Conservation (phyloP, 2,888 invertebrate genomes). For the Drosophila putrida region DNA sequence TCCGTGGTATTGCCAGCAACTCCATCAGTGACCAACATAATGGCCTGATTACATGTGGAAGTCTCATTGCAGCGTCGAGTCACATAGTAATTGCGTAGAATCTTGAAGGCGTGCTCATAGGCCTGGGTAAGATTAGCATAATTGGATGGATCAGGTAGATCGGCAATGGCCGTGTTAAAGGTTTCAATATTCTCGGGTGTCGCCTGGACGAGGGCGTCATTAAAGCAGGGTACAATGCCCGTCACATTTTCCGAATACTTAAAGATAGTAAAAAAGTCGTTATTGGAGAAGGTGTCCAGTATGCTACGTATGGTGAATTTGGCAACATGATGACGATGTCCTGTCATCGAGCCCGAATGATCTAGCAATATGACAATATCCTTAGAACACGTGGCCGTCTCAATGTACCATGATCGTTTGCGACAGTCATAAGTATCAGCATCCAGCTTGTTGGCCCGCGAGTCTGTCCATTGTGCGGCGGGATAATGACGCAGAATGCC, state of each 20-base stretch:
- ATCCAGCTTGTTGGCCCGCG: constrained; percentile 82
- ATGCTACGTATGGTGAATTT: constrained; percentile 94
- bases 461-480: constrained; percentile 89
- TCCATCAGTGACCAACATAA: constrained; percentile 98
- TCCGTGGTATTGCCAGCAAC: constrained; percentile 95
- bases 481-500: constrained; percentile 98
- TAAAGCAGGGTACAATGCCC: constrained; percentile 94
- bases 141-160: constrained; percentile 88
- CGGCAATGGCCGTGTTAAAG: constrained; percentile 90
- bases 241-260: constrained; percentile 91
- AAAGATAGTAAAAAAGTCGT: constrained; percentile 98
- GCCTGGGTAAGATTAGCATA: constrained; percentile 94
- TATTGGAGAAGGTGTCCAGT: constrained; percentile 97
- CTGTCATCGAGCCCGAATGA: constrained; percentile 98
- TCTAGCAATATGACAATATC: constrained; percentile 98
- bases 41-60: constrained; percentile 94
- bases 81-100: constrained; percentile 89
- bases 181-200: constrained; percentile 93
- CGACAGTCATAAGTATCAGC: constrained; percentile 96
- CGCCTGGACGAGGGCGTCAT: constrained; percentile 93
- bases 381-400: constrained; percentile 98
- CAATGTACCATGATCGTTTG: constrained; percentile 97
- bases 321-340: constrained; percentile 91
- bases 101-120: constrained; percentile 92
- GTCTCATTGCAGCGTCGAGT: constrained; percentile 87